Evolutionary conservation across 1,140 invertebrate species (phyloP).

Genomic region (Drosophila mojavensis): DNA sequence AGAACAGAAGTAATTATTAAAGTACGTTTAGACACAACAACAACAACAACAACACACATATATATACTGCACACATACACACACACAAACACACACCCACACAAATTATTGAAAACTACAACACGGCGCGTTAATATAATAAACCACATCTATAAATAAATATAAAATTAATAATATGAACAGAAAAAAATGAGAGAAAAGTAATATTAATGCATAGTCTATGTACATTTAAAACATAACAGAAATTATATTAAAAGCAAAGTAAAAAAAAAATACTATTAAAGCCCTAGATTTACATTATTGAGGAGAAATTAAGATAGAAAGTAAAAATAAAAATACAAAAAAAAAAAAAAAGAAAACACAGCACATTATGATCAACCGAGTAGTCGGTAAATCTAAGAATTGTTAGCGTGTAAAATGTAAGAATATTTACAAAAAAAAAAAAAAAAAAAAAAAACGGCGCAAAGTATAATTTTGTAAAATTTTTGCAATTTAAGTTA

Average conservation of each 20-base stretch:
- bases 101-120: conserved; percentile 46
- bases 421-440: conserved; percentile 68
- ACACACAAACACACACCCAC: conserved; percentile 3
- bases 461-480: conserved; percentile 76
- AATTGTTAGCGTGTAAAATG: conserved; percentile 78
- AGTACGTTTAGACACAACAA: conserved; percentile 20
- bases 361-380: conserved; percentile 59
- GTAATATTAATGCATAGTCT: conserved; percentile 76
- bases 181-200: conserved; percentile 36
- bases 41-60: background rate
- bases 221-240: conserved; percentile 80
- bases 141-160: conserved; percentile 72
- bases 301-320: conserved; percentile 43
- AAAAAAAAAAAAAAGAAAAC: conserved; percentile 17
- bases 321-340: conserved; percentile 12
- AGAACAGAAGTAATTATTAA: conserved; percentile 51
- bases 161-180: conserved; percentile 41
- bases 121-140: conserved; percentile 63
- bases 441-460: conserved; percentile 50
- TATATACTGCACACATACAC: background rate
- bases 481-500: conserved; percentile 77
- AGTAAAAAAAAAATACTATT: conserved; percentile 57
- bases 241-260: conserved; percentile 73
- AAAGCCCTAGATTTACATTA: conserved; percentile 72
- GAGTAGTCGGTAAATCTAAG: conserved; percentile 61